Evolutionary conservation across 2,113 vertebrate genomes (phyloP).

Genomic region (Sisor rabdophorus): DNA sequence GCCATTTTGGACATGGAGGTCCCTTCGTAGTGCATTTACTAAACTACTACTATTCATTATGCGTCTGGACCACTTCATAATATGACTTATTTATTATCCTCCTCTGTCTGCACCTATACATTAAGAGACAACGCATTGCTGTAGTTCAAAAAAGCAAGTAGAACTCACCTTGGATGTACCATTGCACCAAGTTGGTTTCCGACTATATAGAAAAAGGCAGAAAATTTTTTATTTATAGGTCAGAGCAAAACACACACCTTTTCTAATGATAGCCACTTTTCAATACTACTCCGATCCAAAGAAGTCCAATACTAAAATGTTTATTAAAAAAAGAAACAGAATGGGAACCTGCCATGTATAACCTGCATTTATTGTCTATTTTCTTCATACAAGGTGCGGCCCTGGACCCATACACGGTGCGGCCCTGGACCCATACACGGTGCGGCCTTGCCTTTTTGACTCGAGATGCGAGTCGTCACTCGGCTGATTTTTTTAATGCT

Average conservation of each 20-base stretch:
- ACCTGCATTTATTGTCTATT: too few species aligned
- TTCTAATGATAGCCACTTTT: background rate
- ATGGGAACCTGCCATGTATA: too few species aligned
- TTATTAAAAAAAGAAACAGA: too few species aligned
- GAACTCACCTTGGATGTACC: conserved; percentile 98
- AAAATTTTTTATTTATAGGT: background rate
- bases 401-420: too few species aligned
- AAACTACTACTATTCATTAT: background rate
- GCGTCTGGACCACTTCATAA: background rate
- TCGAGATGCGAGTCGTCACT: too few species aligned
- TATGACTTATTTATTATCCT: background rate
- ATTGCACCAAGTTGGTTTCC: conserved; percentile 94
- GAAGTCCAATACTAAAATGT: too few species aligned
- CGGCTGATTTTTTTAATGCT: too few species aligned
- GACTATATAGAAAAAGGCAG: conserved; percentile 71
- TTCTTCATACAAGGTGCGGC: too few species aligned
- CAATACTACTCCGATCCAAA: background rate
- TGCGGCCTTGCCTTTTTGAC: too few species aligned
- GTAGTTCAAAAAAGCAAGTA: background rate
- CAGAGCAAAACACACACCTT: too few species aligned
- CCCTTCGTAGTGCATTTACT: background rate
- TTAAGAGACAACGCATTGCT: background rate
- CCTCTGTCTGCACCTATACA: background rate
- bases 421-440: too few species aligned
- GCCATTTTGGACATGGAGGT: background rate